A percentile compares a stretch with the other conserved stretches of the same genome.
These are phyloP conservation scores for Rhinolophus sinicus DNA, from an alignment of 2,113 vertebrate genomes.

Conservation along the genomic window DNA sequence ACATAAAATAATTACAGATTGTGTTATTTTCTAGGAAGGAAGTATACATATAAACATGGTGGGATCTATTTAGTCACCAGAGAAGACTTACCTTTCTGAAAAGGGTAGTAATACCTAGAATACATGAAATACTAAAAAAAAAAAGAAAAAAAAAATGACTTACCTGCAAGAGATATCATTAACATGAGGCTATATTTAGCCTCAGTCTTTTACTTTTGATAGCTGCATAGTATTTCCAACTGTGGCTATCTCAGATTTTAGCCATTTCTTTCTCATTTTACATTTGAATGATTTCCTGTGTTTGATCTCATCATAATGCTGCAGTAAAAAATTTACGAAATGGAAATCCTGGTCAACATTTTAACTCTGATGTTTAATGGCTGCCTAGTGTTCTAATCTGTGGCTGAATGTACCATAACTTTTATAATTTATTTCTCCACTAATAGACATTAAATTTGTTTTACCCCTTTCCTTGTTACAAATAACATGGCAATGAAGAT, in stretches of 20 bases:
- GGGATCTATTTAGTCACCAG: background rate
- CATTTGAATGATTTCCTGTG: background rate
- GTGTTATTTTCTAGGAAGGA: constrained; percentile 9
- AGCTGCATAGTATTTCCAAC: background rate
- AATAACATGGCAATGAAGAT: background rate
- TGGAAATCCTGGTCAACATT: background rate
- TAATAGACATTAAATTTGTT: background rate
- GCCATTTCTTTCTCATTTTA: background rate
- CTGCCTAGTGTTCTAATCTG: background rate
- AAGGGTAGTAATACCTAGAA: background rate
- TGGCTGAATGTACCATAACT: background rate
- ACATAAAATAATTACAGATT: background rate
- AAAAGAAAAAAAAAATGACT: background rate
- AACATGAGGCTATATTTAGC: background rate
- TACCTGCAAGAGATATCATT: background rate
- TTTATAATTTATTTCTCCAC: background rate
- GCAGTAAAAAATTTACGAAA: background rate
- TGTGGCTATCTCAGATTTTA: background rate
- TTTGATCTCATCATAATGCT: background rate
- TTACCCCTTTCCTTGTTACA: background rate
- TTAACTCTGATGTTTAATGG: background rate
- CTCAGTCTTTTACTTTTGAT: background rate
- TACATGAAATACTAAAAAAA: background rate
- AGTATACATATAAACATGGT: background rate
- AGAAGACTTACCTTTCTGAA: background rate